These are phyloP conservation scores for Tipula vernalis DNA, from an alignment of 2,888 invertebrate species.

Conservation along the genomic window DNA sequence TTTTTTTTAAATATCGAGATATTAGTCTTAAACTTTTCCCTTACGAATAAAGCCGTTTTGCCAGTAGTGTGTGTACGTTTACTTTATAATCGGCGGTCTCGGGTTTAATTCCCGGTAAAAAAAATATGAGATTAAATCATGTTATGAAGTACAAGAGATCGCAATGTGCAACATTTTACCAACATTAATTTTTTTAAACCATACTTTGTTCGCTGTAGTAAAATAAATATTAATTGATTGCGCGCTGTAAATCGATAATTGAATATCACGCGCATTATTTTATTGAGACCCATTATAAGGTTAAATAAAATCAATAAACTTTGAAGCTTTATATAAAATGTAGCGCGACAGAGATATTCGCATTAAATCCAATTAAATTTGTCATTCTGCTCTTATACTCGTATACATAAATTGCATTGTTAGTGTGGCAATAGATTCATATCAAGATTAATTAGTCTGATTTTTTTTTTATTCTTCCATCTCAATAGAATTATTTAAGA, in stretches of 20 bases:
- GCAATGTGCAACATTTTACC: too few relatives aligned
- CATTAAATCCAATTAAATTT: neutral
- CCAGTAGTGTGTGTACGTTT: too few relatives aligned
- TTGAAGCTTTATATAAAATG: neutral
- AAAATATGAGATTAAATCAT: too few relatives aligned
- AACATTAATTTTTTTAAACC: too few relatives aligned
- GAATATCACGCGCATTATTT: neutral
- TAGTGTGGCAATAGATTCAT: conserved; percentile 4
- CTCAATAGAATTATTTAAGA: neutral
- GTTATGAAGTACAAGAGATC: too few relatives aligned
- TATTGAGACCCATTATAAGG: neutral
- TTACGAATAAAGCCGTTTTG: too few relatives aligned
- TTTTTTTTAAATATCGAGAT: too few relatives aligned
- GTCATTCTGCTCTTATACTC: neutral
- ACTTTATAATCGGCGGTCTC: too few relatives aligned
- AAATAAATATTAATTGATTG: neutral
- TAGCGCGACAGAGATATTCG: neutral
- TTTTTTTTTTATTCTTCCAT: neutral
- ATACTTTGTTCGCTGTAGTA: too few relatives aligned
- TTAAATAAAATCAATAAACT: neutral
- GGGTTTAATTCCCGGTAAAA: too few relatives aligned
- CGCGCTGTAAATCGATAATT: neutral
- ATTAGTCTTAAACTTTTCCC: too few relatives aligned
- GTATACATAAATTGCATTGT: neutral
- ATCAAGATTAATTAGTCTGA: conserved; percentile 4